Percentiles rank a stretch among this genome's conserved stretches.
These are phyloP conservation scores for Staurois parvus DNA, from an alignment of 2,797 vertebrate genomes.

Conservation along the genomic window DNA sequence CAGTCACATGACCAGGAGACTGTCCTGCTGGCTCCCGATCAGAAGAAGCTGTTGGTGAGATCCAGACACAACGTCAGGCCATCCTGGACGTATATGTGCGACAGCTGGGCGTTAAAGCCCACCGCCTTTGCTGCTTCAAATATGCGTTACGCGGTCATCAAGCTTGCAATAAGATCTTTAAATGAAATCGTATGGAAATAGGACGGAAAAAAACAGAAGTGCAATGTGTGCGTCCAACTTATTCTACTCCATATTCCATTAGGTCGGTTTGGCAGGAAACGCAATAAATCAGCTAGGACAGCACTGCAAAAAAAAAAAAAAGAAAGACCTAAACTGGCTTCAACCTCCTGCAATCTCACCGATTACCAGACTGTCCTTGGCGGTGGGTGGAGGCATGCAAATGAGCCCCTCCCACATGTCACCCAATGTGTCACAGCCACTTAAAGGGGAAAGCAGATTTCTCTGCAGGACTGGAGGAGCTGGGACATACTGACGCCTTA, in stretches of 20 bases:
- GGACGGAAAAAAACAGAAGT: not conserved
- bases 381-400: slow-evolving; percentile 11
- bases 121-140: too few species aligned
- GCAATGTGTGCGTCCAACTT: not conserved
- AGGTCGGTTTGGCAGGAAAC: not conserved
- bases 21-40: too few species aligned
- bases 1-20: too few species aligned
- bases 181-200: too few species aligned
- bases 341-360: not conserved
- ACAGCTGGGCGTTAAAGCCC: too few species aligned
- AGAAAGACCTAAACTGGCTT: not conserved
- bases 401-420: slow-evolving; percentile 5
- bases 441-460: slow-evolving; percentile 14
- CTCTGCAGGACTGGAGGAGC: not conserved
- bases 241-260: not conserved
- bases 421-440: not conserved
- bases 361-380: not conserved
- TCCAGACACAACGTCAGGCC: too few species aligned
- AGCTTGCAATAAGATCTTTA: too few species aligned
- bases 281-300: not conserved
- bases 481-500: not conserved
- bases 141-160: too few species aligned
- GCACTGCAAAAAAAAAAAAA: too few species aligned
- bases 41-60: too few species aligned
- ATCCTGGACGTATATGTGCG: too few species aligned